These are phyloP conservation scores for Eremobia ochroleuca DNA, from an alignment of 2,888 invertebrate species.

Conservation along the genomic window DNA sequence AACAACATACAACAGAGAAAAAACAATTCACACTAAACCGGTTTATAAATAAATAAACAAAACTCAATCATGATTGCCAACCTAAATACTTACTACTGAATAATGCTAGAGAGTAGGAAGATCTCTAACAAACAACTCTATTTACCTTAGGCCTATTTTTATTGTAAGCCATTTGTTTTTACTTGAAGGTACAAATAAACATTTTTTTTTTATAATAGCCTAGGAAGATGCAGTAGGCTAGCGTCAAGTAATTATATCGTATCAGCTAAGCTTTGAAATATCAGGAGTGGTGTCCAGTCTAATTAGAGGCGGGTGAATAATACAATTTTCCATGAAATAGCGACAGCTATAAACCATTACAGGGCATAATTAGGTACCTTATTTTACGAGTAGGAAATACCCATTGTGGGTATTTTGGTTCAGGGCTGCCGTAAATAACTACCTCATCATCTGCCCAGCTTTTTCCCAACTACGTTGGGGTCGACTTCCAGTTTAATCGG, in stretches of 20 bases:
- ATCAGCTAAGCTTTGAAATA: neutral
- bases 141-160: too few species aligned
- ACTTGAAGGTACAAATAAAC: too few species aligned
- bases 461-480: too few species aligned
- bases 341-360: neutral
- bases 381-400: neutral
- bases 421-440: neutral
- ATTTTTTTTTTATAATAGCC: too few species aligned
- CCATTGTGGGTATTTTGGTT: neutral
- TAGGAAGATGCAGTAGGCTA: neutral
- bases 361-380: neutral
- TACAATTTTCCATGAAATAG: neutral
- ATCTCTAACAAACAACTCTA: too few species aligned
- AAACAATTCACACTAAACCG: too few species aligned
- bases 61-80: constrained; percentile 56
- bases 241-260: neutral
- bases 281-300: neutral
- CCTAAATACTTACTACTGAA: constrained; percentile 30
- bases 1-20: too few species aligned
- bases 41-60: too few species aligned
- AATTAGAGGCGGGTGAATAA: neutral
- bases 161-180: too few species aligned
- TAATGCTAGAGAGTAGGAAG: constrained; percentile 11
- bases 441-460: too few species aligned
- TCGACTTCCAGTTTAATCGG: too few species aligned